phyloP scores from a whole-genome alignment of 2,113 vertebrate species.

The Cavia porcellus region DNA sequence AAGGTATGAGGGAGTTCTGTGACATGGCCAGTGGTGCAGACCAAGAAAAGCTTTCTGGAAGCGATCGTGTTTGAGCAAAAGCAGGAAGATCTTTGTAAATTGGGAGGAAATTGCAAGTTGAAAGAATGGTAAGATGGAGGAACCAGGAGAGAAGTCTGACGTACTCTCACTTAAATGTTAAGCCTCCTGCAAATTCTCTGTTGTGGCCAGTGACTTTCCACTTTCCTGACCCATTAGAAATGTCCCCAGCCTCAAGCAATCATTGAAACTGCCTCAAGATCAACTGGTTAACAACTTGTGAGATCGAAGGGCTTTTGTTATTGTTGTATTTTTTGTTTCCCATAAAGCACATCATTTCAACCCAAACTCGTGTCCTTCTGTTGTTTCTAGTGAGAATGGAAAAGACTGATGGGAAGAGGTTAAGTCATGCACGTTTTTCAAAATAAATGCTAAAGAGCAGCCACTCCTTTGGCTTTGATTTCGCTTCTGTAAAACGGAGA shows the following conservation, averaged over 20 bases:
- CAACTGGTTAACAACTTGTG: conserved; percentile 70
- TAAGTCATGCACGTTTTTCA: not conserved
- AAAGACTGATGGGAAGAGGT: not conserved
- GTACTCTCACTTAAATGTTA: conserved; percentile 43
- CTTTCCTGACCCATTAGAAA: conserved; percentile 68
- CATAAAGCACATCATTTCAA: conserved; percentile 84
- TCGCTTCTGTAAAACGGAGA: not conserved
- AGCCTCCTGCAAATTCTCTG: conserved; percentile 62
- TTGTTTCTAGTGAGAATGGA: conserved; percentile 48
- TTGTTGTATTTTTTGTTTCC: conserved; percentile 78
- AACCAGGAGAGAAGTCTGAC: conserved; percentile 14
- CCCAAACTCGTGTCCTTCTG: conserved; percentile 69
- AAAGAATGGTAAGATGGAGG: conserved; percentile 18
- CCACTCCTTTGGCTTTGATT: not conserved
- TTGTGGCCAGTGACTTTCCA: conserved; percentile 58
- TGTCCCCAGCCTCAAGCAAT: conserved; percentile 63
- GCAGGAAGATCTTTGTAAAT: conserved; percentile 37
- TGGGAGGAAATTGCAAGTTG: not conserved
- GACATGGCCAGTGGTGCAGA: not conserved
- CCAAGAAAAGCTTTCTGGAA: conserved; percentile 44
- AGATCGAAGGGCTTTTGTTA: conserved; percentile 78
- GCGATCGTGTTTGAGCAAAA: not conserved
- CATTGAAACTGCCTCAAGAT: conserved; percentile 72
- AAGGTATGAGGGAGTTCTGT: conserved; percentile 6
- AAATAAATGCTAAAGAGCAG: not conserved